These are phyloP conservation scores for Nyctalus aviator DNA, from an alignment of 2,797 vertebrate genomes.

Conservation along the genomic window DNA sequence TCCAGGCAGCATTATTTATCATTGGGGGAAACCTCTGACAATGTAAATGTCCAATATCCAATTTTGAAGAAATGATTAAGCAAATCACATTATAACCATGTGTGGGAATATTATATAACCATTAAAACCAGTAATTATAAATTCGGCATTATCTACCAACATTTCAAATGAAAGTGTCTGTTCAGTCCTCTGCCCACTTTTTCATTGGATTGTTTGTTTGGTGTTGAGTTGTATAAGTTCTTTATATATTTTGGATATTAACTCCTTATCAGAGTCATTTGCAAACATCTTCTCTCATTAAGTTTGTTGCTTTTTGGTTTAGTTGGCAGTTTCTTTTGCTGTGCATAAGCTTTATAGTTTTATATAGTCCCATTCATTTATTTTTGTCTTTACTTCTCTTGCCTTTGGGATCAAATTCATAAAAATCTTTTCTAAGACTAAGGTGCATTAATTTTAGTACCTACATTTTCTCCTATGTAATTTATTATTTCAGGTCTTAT, in stretches of 20 bases:
- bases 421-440: not conserved
- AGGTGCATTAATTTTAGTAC: not conserved
- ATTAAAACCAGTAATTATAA: conserved; percentile 20
- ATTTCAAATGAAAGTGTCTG: not conserved
- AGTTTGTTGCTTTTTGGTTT: not conserved
- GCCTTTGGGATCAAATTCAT: not conserved
- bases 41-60: conserved; percentile 16
- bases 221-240: not conserved
- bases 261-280: not conserved
- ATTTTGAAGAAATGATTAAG: conserved; percentile 32
- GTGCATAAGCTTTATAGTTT: not conserved
- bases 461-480: not conserved
- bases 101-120: not conserved
- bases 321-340: not conserved
- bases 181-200: not conserved
- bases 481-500: not conserved
- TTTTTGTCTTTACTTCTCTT: not conserved
- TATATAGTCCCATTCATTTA: not conserved
- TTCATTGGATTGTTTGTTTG: not conserved
- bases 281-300: not conserved
- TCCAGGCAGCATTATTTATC: not conserved
- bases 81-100: conserved; percentile 27
- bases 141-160: not conserved
- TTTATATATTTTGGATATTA: not conserved
- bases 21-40: not conserved